A percentile compares a stretch with the other conserved stretches of the same genome.
Evolutionary conservation across 2,888 invertebrate species (phyloP).

Genomic region (Andrena hattorfiana): DNA sequence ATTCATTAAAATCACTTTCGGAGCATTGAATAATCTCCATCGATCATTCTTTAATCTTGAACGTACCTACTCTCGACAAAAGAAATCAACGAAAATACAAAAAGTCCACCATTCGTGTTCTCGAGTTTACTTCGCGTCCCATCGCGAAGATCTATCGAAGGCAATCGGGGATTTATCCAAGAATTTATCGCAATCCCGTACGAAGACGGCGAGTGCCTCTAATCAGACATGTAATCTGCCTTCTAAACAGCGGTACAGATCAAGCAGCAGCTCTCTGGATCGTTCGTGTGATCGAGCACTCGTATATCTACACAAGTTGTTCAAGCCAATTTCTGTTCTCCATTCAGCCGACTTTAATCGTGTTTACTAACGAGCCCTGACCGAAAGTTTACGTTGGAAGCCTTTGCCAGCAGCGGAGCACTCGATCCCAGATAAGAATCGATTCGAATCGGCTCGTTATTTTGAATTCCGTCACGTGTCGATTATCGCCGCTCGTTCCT

Average conservation of each 20-base stretch:
- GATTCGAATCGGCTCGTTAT: constrained; percentile 49
- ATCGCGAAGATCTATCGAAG: constrained; percentile 12
- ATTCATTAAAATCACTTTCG: neutral
- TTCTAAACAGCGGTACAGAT: constrained; percentile 47
- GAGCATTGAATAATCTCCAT: neutral
- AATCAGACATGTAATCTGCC: constrained; percentile 45
- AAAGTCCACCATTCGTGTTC: neutral
- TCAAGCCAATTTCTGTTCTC: neutral
- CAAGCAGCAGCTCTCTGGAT: constrained; percentile 22
- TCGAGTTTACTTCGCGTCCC: neutral
- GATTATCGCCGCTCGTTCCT: constrained; percentile 47
- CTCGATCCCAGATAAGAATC: constrained; percentile 53
- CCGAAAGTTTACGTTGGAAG: constrained; percentile 29
- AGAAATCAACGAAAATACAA: neutral
- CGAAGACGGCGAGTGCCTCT: constrained; percentile 21
- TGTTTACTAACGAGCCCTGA: constrained; percentile 32
- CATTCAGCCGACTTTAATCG: constrained; percentile 22
- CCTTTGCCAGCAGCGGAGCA: constrained; percentile 27
- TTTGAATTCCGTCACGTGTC: constrained; percentile 69
- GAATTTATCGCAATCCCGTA: neutral
- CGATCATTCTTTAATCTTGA: neutral
- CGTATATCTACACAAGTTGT: constrained; percentile 14
- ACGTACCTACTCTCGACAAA: neutral
- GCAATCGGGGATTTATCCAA: neutral
- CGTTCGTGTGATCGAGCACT: constrained; percentile 26